Evolutionary conservation across 2,797 vertebrate genomes (phyloP), one percentile per base, ranked within the genome.

Genomic region (Hydrophis major): DNA sequence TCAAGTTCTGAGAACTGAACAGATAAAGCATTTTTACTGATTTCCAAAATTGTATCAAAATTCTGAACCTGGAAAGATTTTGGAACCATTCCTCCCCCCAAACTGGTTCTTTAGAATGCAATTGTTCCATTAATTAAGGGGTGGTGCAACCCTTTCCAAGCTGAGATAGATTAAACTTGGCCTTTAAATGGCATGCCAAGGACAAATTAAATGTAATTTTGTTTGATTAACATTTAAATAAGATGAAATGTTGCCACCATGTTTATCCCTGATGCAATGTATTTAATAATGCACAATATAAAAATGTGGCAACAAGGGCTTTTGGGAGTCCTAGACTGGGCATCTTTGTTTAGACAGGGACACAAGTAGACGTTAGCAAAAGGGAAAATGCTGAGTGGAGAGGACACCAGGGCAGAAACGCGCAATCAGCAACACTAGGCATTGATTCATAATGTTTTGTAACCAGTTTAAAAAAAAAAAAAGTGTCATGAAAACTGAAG

Each of bases 401-500:
- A 1, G 16, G n/a, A 10, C 74, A 11, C 5, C 90, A 47, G 6
- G 6, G 66, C 60, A 74, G 66, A 60, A 47, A 88, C 14, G 7
- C 83, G 4, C 66, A 89, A 93, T 95, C 93, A 92, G 93, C 93
- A 93, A 56, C 53, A 1, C 22, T 4, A 18, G 94, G 57, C 22
- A 89, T 92, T 88, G 47, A 66, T 47, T 87, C 88, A 90, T 28
- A 91, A 94, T 94, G 88, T 56, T 91, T 91, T 61, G 83, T 89
- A 95, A 93, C 37, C 92, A 89, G 87, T 1, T 87, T 66, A n/a
- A 69, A 28, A 91, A 93, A 50, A 93, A 69, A 22, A 10, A 78
- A 83, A 91, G 32, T 94, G 86, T 74, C 94, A 93, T 53, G 93
- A 93, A 95, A 94, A 91, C 57, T 27, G 78, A 60, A 92, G 16